Evolutionary conservation across 2,797 vertebrate species (phyloP).

Genomic region (Gastrophryne carolinensis): DNA sequence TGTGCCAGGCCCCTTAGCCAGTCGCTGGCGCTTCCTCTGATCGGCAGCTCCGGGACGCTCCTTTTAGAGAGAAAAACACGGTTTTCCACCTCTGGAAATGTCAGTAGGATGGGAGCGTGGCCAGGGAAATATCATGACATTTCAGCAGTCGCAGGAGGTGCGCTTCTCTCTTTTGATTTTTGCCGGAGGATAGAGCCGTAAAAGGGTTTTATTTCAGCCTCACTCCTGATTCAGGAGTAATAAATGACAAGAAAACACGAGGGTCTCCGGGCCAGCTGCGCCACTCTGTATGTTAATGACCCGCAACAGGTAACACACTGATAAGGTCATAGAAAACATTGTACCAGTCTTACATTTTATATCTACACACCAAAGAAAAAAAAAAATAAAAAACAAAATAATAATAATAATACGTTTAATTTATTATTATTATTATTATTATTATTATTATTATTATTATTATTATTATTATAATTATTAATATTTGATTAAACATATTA

Average conservation of each 20-base stretch:
- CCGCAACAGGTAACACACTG: too few species aligned
- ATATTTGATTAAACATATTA: too few species aligned
- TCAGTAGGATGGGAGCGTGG: background rate
- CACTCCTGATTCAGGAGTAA: background rate
- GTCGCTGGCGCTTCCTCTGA: background rate
- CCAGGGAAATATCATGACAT: slow-evolving; percentile 34
- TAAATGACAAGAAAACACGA: background rate
- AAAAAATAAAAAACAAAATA: too few species aligned
- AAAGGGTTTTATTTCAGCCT: background rate
- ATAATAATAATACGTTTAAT: too few species aligned
- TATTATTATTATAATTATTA: too few species aligned
- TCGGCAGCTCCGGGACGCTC: background rate
- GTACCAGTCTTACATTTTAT: too few species aligned
- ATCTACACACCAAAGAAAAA: too few species aligned
- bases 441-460: too few species aligned
- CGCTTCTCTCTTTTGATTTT: background rate
- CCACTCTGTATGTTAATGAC: background rate
- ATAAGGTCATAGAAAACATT: too few species aligned
- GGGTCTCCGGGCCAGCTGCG: background rate
- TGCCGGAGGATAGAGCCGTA: background rate
- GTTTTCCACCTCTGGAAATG: slow-evolving; percentile 13
- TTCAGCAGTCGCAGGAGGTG: slow-evolving; percentile 1
- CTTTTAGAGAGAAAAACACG: background rate
- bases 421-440: too few species aligned
- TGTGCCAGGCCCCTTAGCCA: too few species aligned